Base-by-base conservation (phyloP, 2,113 vertebrate species). In the Percopsis transmontana region DNA sequence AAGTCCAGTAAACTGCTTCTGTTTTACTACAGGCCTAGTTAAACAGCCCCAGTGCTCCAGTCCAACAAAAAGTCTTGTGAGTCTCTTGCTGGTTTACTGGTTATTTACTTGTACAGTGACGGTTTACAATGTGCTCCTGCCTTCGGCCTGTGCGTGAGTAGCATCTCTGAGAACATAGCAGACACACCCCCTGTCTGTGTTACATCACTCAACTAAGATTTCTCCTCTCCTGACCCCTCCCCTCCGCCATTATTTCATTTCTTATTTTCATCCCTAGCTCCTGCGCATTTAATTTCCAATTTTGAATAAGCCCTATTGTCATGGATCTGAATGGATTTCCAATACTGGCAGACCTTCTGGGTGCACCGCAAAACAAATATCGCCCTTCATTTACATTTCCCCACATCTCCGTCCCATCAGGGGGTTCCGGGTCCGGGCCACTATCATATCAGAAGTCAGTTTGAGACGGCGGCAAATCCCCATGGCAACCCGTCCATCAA, bases 391-490 rank as follows among this genome's bases (percentile, higher is more conserved):
- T 71, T 65, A 33, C 18, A 23, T 63, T 44, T 62, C 13, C 23
- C 38, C 66, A 2, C 52, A 21, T 68, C 21, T 76, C n/a, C 60
- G 61, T 74, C 61, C 62, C 47, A 66, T 42, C 69, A 90, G 89
- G 87, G 88, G 56, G 77, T 91, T 63, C 85, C 87, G 12, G 86
- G 90, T 65, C 89, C 86, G 5, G 89, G 81, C 19, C 85, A 87
- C 12, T 90, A 91, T 39, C 27, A 88, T 59, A 87, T 90, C 80
- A 85, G 62, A 62, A 64, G 87, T 70, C 82, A 88, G 66, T 90
- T 88, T 87, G 85, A 91, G 60, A 75, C 58, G 58, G 45, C 75
- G n/a, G 45, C 1, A 42, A 62, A 40, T 48, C 62, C 65, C 41
- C 40, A 62, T 15, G 38, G 63, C 1, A 66, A 45, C n/a, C 19